These are phyloP conservation scores for Pontoporia blainvillei DNA, from an alignment of 2,113 vertebrate genomes.

Conservation along the genomic window DNA sequence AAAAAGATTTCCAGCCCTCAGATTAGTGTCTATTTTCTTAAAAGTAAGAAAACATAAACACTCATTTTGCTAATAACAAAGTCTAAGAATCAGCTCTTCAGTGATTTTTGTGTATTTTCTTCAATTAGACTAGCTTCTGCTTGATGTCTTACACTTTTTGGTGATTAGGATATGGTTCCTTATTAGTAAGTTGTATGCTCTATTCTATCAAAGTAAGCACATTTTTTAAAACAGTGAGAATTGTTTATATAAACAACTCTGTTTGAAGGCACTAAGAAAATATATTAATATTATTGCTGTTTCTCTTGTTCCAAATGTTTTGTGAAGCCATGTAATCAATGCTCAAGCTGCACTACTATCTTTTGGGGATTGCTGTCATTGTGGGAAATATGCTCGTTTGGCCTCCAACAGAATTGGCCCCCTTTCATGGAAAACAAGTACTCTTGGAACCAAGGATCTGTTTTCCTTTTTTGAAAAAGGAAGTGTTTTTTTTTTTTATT, in stretches of 20 bases:
- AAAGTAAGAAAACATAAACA: not conserved
- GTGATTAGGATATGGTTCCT: not conserved
- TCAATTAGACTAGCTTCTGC: not conserved
- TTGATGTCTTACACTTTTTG: not conserved
- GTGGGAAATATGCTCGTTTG: not conserved
- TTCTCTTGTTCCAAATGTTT: not conserved
- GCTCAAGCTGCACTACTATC: not conserved
- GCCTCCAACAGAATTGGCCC: not conserved
- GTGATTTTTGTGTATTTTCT: slow-evolving; percentile 54
- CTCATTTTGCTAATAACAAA: not conserved
- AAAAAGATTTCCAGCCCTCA: slow-evolving; percentile 40
- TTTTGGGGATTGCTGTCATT: not conserved
- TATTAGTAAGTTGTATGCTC: not conserved
- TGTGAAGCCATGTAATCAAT: not conserved
- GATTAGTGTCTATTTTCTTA: slow-evolving; percentile 64
- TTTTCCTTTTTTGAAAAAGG: not conserved
- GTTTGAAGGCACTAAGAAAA: not conserved
- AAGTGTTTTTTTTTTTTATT: not conserved
- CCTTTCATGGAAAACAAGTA: not conserved
- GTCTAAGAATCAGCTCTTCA: not conserved
- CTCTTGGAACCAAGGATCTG: not conserved
- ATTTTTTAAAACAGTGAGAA: not conserved
- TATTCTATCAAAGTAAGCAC: not conserved
- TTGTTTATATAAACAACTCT: not conserved
- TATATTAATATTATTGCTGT: not conserved